Percentiles rank a stretch among this genome's conserved stretches.
Conservation (phyloP, 1,140 invertebrate genomes). For the Hycleus cichorii region DNA sequence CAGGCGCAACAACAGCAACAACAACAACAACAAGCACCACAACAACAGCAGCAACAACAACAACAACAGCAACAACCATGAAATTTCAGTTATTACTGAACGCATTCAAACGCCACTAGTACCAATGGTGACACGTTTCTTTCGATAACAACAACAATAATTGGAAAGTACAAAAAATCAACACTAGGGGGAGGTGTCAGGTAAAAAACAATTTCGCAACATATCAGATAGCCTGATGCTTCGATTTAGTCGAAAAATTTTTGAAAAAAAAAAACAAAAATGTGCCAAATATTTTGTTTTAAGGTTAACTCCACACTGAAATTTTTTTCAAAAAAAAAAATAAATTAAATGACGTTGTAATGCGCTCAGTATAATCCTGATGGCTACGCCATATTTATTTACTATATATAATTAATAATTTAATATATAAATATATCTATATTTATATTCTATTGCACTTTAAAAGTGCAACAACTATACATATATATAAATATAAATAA, state of each 20-base stretch:
- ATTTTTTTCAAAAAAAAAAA: constrained; percentile 3
- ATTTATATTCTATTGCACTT: constrained; percentile 27
- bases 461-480: constrained; percentile 33
- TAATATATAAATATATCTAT: no score
- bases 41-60: constrained; percentile 6
- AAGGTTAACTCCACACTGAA: neutral
- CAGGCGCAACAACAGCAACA: constrained; percentile 43
- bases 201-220: no score
- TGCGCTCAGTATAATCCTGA: constrained; percentile 33
- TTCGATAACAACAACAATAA: neutral
- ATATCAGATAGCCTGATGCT: no score
- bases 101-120: constrained; percentile 1
- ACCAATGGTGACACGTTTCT: neutral
- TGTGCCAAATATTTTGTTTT: constrained; percentile 29
- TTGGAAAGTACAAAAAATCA: neutral
- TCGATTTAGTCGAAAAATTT: no score
- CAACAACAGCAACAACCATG: constrained; percentile 44
- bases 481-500: no score
- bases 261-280: neutral
- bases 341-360: constrained; percentile 5
- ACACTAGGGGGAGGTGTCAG: no score
- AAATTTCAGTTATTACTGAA: constrained; percentile 57
- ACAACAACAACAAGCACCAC: constrained; percentile 33
- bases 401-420: constrained; percentile 18
- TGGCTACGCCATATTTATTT: constrained; percentile 33